Evolutionary conservation across 2,113 vertebrate species (phyloP), one percentile per base, ranked within the genome.

Genomic region (Calidris pugnax): DNA sequence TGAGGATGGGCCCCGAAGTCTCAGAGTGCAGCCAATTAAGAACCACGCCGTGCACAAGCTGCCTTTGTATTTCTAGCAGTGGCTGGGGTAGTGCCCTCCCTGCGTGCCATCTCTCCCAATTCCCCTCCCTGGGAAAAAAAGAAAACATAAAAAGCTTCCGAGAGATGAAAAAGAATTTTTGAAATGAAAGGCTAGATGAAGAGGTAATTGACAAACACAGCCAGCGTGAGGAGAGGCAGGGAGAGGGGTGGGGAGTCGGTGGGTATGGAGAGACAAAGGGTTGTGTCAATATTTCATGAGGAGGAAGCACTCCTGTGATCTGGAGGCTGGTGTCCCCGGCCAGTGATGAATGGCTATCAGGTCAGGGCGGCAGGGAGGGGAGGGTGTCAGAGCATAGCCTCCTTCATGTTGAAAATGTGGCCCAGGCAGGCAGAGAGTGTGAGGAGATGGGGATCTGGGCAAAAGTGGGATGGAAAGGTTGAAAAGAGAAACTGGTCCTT

Each of bases 1-100:
- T 21, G 68, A 91, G 74, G 83, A 96, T 6, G 35, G 59, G 43
- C 72, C 66, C 85, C 1, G 7, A 88, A 92, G 94, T 82, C 75
- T 84, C 91, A 72, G 81, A 90, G 60, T 43, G 72, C 57, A 89
- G 89, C 77, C 93, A 96, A 94, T 97, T 97, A 97, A 94, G 81
- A 97, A 66, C 56, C 50, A 47, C 60, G 47, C 50, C 30, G 4
- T 57, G 57, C 82, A 95, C 76, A 95, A 81, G 26, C 92, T 95
- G 87, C 71, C 83, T 96, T 96, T 92, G 53, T 95, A 63, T 92
- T 93, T 87, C 59, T 32, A 81, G 51, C 87, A 85, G 64, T 28
- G 10, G 63, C 37, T 76, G 80, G 35, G 51, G 33, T n/a, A 88
- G 62, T 41, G 69, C 13, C 35, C 60, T 96, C 73, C 79, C 33